Percentiles rank a stretch among this genome's conserved stretches.
Evolutionary conservation across 2,888 invertebrate species (phyloP).

Genomic region (Agrotis ipsilon): DNA sequence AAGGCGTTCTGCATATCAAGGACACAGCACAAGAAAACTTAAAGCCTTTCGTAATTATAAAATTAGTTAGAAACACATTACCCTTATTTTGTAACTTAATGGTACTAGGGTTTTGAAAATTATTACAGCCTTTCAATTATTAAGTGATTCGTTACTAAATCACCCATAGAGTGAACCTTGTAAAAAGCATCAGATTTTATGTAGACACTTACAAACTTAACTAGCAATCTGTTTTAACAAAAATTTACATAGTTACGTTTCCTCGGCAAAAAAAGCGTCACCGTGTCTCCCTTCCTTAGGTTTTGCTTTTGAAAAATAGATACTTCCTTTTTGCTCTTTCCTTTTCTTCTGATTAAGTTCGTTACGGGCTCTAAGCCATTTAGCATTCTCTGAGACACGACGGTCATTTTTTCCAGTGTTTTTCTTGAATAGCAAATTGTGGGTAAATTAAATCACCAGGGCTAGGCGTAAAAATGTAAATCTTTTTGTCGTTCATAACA

Average conservation of each 20-base stretch:
- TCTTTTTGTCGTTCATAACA: neutral
- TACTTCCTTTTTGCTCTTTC: conserved; percentile 14
- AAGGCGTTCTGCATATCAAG: too few species aligned
- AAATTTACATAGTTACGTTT: neutral
- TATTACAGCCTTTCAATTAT: too few species aligned
- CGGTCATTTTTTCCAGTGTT: neutral
- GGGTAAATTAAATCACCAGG: neutral
- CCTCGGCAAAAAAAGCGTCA: neutral
- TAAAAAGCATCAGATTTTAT: neutral
- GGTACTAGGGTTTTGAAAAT: too few species aligned
- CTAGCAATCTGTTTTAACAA: neutral
- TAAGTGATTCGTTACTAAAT: too few species aligned
- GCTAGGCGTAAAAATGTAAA: neutral
- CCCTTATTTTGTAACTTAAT: too few species aligned
- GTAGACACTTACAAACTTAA: neutral
- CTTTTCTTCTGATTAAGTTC: conserved; percentile 46
- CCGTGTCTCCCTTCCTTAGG: neutral
- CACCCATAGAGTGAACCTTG: too few species aligned
- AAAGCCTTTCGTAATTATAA: too few species aligned
- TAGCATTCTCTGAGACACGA: conserved; percentile 26
- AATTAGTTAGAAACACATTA: too few species aligned
- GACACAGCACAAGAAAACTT: too few species aligned
- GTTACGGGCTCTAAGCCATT: conserved; percentile 44
- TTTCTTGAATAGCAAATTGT: conserved; percentile 1
- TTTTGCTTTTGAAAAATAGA: conserved; percentile 45